Percentiles rank a stretch among this genome's conserved stretches.
Evolutionary conservation across 1,140 invertebrate species (phyloP).

Genomic region (Danaus plexippus): DNA sequence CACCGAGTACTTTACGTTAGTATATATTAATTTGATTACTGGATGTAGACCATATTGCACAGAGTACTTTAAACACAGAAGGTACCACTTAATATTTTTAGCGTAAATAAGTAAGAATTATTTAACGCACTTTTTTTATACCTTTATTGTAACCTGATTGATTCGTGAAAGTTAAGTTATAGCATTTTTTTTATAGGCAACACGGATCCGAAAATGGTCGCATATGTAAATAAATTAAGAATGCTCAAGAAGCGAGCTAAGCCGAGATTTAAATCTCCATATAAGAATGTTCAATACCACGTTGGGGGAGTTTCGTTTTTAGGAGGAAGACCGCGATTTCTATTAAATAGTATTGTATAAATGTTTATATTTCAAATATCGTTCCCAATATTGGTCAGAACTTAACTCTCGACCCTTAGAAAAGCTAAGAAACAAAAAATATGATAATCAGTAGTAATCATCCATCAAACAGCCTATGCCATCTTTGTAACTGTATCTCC

Average conservation of each 20-base stretch:
- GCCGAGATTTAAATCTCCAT: constrained; percentile 35
- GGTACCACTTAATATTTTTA: too few species aligned
- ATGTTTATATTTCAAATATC: too few species aligned
- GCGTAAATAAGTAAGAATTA: too few species aligned
- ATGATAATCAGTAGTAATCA: too few species aligned
- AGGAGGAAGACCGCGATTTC: constrained; percentile 35
- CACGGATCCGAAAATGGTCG: constrained; percentile 43
- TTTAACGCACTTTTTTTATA: constrained; percentile 1
- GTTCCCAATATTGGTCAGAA: too few species aligned
- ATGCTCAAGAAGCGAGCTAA: constrained; percentile 46
- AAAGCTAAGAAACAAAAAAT: too few species aligned
- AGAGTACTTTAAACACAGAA: too few species aligned
- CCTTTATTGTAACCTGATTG: not conserved
- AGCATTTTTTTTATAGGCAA: constrained; percentile 33
- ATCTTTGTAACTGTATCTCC: too few species aligned
- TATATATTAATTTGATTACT: constrained; percentile 3
- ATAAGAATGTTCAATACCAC: constrained; percentile 42
- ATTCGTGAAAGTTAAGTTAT: constrained; percentile 1
- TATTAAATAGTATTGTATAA: constrained; percentile 34
- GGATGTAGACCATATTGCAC: too few species aligned
- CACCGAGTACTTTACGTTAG: constrained; percentile 54
- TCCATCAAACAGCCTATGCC: too few species aligned
- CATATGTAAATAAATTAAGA: constrained; percentile 40
- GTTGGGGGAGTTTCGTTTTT: constrained; percentile 39
- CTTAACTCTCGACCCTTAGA: too few species aligned